Base-by-base conservation (phyloP, 2,113 vertebrate species). In the Nettapus auritus region DNA sequence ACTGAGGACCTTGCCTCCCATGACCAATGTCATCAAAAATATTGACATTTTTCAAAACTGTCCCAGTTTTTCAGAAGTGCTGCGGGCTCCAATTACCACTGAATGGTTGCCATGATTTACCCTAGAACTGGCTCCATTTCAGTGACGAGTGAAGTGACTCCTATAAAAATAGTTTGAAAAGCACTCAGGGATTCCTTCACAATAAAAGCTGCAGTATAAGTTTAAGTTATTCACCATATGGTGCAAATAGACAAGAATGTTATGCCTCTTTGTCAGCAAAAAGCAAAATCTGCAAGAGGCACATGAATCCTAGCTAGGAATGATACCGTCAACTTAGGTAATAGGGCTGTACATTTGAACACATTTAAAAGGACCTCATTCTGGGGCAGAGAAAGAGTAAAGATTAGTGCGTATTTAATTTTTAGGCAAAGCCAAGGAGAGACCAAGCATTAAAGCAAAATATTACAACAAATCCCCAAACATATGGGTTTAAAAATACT, bases 101-200 rank as follows among this genome's bases (percentile, higher is more conserved):
- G 86, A 87, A 63, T 11, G 48, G 50, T 19, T 81, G 73, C 86
- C 81, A 63, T 74, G 75, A 75, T 83, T 83, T 62, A 90, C 15
- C 38, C 83, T 38, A 64, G 78, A 57, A 71, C 26, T 34, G 69
- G 77, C 84, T 94, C 36, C 1, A 4, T 59, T 80, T 75, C 78
- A 91, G 56, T 8, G 14, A 89, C 22, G 73, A 90, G 67, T 71
- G 80, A 87, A 84, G 76, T 19, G 56, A 78, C 71, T 91, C 83
- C 67, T 84, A 34, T 60, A 93, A 95, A 95, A 94, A 92, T 50
- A 8, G 6, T 78, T 70, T 84, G 64, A 83, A 94, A 92, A 91
- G 88, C 78, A 74, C 56, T 63, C n/a, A 29, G 82, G 48, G 82
- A 91, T 70, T 82, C 75, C 70, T 82, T 77, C 78, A 69, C 3